Base-by-base conservation (phyloP, 1,140 invertebrate species). In the Scylla paramamosain region DNA sequence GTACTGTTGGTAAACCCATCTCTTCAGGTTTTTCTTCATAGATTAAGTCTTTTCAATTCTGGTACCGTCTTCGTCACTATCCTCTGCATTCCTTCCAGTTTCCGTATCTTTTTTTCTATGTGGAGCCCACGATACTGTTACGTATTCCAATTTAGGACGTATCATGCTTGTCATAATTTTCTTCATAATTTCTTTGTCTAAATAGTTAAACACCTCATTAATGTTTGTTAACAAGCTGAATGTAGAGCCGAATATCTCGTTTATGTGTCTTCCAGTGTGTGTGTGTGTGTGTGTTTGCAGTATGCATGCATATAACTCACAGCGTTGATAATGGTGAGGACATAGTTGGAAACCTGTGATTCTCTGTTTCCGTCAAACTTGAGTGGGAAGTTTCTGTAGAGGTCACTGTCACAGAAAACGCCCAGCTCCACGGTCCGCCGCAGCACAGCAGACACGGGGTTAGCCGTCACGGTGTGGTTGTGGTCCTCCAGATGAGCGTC, bases 321-420 rank as follows among this genome's bases (percentile, higher is more conserved):
- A 48, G 94, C 91, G 88, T 95, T 93, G 29, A 95, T 12, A 28
- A 95, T 39, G 20, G 94, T 95, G n/a, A 95, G 91, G 1, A 89
- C 82, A 67, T 95, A 95, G 31, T 95, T 92, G 16, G 91, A 12
- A 20, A 95, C 4, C 20, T 48, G 59, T 28, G 91, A 88, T 12
- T 92, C 67, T 0, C 91, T 39, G 4, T 29, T 7, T 16, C 7
- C 45, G 20, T 67, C 32, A 31, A 95, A 28, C 86, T 86, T 77
- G 32, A 45, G 48, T 16, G 94, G 94, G 48, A 95, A 93, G 84
- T 88, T 93, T 10, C 59, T 3, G 39, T 95, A 95, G 25, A 95
- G 48, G 25, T 28, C 32, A 0, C 88, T 59, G 29, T 95, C 94
- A 46, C 48, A 92, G 32, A 95, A 95, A 12, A 95, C 94, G 6